A percentile compares a stretch with the other conserved stretches of the same genome.
phyloP scores from a whole-genome alignment of 2,888 invertebrate species.

The Aphidoletes aphidimyza region DNA sequence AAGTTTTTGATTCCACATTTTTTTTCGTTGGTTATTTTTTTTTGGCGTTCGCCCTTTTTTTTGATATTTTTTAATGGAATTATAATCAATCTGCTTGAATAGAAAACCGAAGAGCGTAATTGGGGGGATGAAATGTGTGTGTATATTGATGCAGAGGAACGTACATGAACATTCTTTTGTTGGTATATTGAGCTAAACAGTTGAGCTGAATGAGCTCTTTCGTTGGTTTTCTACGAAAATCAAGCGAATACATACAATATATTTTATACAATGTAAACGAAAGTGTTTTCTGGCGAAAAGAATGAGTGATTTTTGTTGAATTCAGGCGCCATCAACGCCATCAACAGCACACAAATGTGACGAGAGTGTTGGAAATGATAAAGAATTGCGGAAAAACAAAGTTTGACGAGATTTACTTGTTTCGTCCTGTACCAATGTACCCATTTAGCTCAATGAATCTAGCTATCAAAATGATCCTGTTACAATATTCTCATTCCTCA shows the following conservation, averaged over 20 bases:
- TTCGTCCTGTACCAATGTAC: too few species aligned
- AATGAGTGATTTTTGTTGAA: background rate
- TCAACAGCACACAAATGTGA: background rate
- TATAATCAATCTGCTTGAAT: constrained; percentile 11
- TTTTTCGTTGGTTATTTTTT: background rate
- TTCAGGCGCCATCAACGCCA: constrained; percentile 3
- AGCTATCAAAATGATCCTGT: background rate
- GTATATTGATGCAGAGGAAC: background rate
- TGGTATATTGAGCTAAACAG: background rate
- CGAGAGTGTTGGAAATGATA: constrained; percentile 14
- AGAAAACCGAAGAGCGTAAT: background rate
- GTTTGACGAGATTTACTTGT: background rate
- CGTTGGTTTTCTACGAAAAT: too few species aligned
- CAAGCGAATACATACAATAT: too few species aligned
- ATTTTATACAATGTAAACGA: background rate
- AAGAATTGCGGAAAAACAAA: constrained; percentile 42
- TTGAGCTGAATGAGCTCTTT: too few species aligned
- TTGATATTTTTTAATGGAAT: constrained; percentile 40
- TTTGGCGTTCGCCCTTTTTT: constrained; percentile 13
- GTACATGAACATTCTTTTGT: constrained; percentile 9
- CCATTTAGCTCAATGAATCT: too few species aligned
- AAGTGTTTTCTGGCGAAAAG: background rate
- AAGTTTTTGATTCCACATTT: constrained; percentile 35
- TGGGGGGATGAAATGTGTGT: constrained; percentile 2
- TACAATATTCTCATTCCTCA: background rate